Evolutionary conservation across 2,113 vertebrate species (phyloP), one percentile per base, ranked within the genome.

Genomic region (Pitta sordida): DNA sequence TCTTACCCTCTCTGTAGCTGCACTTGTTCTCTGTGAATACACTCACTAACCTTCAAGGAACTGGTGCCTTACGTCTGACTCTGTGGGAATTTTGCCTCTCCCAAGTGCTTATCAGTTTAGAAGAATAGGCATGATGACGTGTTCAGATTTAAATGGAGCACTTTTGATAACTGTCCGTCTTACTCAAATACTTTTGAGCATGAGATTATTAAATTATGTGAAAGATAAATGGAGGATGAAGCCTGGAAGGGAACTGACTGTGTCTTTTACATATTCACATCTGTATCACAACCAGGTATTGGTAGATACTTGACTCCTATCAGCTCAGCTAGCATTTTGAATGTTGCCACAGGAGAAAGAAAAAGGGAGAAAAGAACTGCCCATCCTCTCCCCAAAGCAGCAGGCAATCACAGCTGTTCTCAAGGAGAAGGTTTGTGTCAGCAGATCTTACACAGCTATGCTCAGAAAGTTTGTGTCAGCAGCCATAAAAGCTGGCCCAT

Each of bases 381-480:
- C 19, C 44, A 11, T 52, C n/a, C 56, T 36, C 62, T 69, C 58
- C 53, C 43, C 67, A 93, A 88, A 88, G 91, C 93, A 93, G 93
- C 69, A 88, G 75, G 91, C 92, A 82, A 43, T 62, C 14, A 1
- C 95, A 97, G 95, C 96, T 97, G 94, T 91, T 91, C 91, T 96
- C 85, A 89, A 95, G 90, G 90, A 97, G 94, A 96, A 84, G 81
- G 78, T 90, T 93, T 94, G 43, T 87, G 95, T 97, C 96, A 97
- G 97, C 96, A 95, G 43, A 83, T 83, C 91, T 91, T 71, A 58
- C 21, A 86, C 62, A 88, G 92, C 51, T 65, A n/a, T 10, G 46
- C 86, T 95, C 77, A 81, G 85, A 97, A 96, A 88, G 63, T 93
- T 88, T 83, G 91, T 93, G 94, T 97, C 96, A 98, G 97, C 97